These are phyloP conservation scores for Threskiornis aethiopicus DNA, from an alignment of 2,797 vertebrate genomes.

Conservation along the genomic window DNA sequence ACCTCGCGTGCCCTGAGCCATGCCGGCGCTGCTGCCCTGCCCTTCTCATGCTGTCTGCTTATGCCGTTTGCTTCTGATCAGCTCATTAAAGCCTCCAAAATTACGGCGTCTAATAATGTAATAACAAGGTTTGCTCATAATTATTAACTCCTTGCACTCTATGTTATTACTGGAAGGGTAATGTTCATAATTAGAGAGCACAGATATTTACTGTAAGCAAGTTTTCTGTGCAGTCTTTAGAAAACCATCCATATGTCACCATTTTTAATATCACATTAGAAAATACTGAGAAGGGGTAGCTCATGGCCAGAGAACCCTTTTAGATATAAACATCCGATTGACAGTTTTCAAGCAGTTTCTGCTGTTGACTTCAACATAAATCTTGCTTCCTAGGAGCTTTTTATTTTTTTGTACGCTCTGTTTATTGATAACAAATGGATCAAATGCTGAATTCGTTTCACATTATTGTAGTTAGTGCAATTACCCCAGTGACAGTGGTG, in stretches of 20 bases:
- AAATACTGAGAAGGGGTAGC: neutral
- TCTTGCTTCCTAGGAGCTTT: neutral
- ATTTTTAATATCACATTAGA: neutral
- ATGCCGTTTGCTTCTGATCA: neutral
- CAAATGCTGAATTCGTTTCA: neutral
- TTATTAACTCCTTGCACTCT: neutral
- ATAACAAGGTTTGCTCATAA: neutral
- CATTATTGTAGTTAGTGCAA: neutral
- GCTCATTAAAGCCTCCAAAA: constrained; percentile 50
- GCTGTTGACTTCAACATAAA: neutral
- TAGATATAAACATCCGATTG: neutral
- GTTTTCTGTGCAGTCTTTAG: neutral
- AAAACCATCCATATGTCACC: neutral
- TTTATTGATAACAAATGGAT: neutral
- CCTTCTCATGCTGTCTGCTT: constrained; percentile 14
- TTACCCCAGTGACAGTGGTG: neutral
- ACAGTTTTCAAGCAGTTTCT: neutral
- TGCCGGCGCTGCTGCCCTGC: constrained; percentile 22
- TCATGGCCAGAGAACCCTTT: neutral
- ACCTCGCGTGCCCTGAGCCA: constrained; percentile 16
- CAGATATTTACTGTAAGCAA: constrained; percentile 15
- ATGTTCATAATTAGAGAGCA: neutral
- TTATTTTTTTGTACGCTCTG: neutral
- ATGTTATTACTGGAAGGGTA: neutral
- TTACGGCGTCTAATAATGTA: constrained; percentile 5